Base-by-base conservation (phyloP, 2,113 vertebrate species). In the Caranx ignobilis region DNA sequence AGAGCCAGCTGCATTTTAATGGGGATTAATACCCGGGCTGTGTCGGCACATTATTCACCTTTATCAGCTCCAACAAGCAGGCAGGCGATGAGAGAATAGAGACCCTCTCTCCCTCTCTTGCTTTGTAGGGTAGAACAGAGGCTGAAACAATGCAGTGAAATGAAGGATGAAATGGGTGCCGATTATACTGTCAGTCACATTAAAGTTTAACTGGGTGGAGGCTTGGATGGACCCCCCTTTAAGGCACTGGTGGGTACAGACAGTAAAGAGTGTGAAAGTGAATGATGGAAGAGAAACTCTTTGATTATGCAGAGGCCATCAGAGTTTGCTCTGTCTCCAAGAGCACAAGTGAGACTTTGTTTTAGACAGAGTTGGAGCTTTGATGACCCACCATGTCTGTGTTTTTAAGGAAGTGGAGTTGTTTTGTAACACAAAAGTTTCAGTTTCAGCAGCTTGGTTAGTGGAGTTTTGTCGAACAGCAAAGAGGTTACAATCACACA, bases 1-100 rank as follows among this genome's bases (percentile, higher is more conserved):
- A 79, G 84, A 90, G 77, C 87, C 86, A 82, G 87, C 88, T 89
- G 91, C 91, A 93, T 94, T 91, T 93, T 92, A 93, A 93, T 93
- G 85, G 78, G 90, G 85, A 92, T 92, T 93, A 91, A 88, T 93
- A 89, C 84, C 66, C 74, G 35, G 61, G 54, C 87, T 88, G 77
- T 79, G 81, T 77, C 67, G 71, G 89, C 87, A 87, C 87, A 91
- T 90, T 91, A 89, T 89, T 93, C 90, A 93, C 92, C 88, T 93
- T 90, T 91, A 93, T 93, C 90, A 91, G 89, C 89, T 87, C 82
- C 87, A 86, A 88, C 84, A 91, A 88, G 88, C 87, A 89, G 86
- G 79, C 83, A 63, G 85, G 68, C 84, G 63, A 67, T 66, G 63
- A 82, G 83, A 89, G 81, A 75, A 84, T 71, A 67, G 83, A 78